A percentile compares a stretch with the other conserved stretches of the same genome.
These are phyloP conservation scores for Cyprinodon diabolis DNA, from an alignment of 2,797 vertebrate genomes.

Conservation along the genomic window DNA sequence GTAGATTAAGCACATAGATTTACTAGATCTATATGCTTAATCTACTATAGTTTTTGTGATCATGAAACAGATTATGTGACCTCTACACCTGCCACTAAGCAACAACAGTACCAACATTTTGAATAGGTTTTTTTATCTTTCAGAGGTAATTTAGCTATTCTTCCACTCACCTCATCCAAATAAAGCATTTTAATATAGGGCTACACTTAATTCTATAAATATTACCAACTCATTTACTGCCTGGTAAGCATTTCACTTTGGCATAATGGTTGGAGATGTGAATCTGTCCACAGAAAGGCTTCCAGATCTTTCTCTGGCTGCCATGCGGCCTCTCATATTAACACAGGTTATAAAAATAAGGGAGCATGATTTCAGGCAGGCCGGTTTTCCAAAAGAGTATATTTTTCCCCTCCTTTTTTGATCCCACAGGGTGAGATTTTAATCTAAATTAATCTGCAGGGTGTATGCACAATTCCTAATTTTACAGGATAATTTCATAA, in stretches of 20 bases:
- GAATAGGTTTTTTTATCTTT: not conserved
- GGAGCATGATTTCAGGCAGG: slow-evolving; percentile 36
- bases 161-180: slow-evolving; percentile 25
- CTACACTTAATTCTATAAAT: slow-evolving; percentile 63
- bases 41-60: too few relatives aligned
- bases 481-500: not conserved
- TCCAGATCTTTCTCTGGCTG: slow-evolving; percentile 55
- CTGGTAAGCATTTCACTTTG: slow-evolving; percentile 62
- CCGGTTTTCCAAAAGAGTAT: slow-evolving; percentile 31
- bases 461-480: not conserved
- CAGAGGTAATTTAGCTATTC: not conserved
- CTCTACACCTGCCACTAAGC: too few relatives aligned
- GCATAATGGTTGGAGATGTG: slow-evolving; percentile 21
- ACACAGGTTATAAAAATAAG: slow-evolving; percentile 48
- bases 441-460: not conserved
- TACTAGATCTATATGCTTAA: too few relatives aligned
- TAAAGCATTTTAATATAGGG: slow-evolving; percentile 43
- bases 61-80: not conserved
- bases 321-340: slow-evolving; percentile 53
- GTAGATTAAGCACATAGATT: not conserved
- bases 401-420: not conserved
- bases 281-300: slow-evolving; percentile 29
- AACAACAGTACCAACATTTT: not conserved
- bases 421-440: not conserved
- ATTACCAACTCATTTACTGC: slow-evolving; percentile 22